phyloP scores from a whole-genome alignment of 2,113 vertebrate species.

The Heptranchias perlo region DNA sequence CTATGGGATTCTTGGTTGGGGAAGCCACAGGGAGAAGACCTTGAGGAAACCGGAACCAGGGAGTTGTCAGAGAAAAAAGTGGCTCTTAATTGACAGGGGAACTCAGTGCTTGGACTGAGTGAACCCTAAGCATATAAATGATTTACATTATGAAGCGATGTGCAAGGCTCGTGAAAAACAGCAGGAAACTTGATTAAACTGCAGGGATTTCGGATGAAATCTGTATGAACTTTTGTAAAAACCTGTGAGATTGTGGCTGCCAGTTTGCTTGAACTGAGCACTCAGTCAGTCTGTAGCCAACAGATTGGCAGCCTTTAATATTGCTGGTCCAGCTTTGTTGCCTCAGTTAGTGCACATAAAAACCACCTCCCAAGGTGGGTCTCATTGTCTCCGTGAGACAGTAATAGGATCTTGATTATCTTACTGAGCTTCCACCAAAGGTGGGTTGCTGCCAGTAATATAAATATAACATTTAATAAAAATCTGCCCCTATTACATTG shows the following conservation, averaged over 20 bases:
- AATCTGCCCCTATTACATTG: neutral
- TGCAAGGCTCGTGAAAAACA: neutral
- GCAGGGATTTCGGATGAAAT: neutral
- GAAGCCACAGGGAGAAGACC: neutral
- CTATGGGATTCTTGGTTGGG: neutral
- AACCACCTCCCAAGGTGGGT: neutral
- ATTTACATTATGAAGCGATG: neutral
- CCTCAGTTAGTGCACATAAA: neutral
- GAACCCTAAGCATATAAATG: neutral
- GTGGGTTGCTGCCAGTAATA: neutral
- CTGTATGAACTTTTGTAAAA: neutral
- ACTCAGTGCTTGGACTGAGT: neutral
- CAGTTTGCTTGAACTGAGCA: neutral
- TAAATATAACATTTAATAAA: neutral
- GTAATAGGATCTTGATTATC: neutral
- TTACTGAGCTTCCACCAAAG: neutral
- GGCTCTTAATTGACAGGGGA: neutral
- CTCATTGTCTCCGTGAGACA: neutral
- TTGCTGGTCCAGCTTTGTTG: neutral
- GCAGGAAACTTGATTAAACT: neutral
- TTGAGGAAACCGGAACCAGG: neutral
- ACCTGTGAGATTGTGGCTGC: neutral
- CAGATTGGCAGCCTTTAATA: neutral
- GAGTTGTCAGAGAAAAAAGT: neutral
- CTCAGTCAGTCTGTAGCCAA: neutral